Conservation (phyloP, 2,888 invertebrate genomes). For the Acanthosepion pharaonis region DNA sequence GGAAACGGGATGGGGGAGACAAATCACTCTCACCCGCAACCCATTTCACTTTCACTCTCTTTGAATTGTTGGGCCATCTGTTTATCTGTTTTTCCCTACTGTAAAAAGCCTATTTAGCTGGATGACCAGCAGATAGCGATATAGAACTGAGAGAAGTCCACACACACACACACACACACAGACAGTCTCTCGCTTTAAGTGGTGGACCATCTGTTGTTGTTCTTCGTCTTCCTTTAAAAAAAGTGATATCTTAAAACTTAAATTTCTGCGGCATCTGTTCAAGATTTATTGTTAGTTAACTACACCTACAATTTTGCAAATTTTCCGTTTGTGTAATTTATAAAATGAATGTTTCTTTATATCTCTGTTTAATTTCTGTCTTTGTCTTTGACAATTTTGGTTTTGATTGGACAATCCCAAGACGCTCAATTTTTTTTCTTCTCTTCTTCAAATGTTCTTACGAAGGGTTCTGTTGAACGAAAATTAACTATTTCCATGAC, state of each 20-base stretch:
- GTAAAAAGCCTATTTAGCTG: neutral
- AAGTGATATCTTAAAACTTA: neutral
- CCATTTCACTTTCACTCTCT: slow-evolving; percentile 33
- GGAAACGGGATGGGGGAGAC: neutral
- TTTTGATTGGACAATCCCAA: no score
- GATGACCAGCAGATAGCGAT: slow-evolving; percentile 33
- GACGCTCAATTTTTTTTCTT: no score
- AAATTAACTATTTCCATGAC: no score
- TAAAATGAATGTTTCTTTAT: neutral
- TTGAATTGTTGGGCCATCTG: neutral
- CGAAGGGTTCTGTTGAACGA: no score
- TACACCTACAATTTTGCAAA: neutral
- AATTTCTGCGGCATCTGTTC: neutral
- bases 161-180: neutral
- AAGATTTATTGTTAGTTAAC: neutral
- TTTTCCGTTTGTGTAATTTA: neutral
- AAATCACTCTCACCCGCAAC: neutral
- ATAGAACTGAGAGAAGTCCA: neutral
- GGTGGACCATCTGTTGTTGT: slow-evolving; percentile 22
- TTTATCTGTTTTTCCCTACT: slow-evolving; percentile 13
- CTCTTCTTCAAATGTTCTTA: no score
- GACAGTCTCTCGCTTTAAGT: neutral
- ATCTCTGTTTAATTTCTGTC: neutral
- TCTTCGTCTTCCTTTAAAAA: neutral
- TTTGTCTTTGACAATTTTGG: neutral